These are phyloP conservation scores for Crambe crambe DNA, from an alignment of 37 sponge, comb jelly and placozoan species.

Conservation along the genomic window DNA sequence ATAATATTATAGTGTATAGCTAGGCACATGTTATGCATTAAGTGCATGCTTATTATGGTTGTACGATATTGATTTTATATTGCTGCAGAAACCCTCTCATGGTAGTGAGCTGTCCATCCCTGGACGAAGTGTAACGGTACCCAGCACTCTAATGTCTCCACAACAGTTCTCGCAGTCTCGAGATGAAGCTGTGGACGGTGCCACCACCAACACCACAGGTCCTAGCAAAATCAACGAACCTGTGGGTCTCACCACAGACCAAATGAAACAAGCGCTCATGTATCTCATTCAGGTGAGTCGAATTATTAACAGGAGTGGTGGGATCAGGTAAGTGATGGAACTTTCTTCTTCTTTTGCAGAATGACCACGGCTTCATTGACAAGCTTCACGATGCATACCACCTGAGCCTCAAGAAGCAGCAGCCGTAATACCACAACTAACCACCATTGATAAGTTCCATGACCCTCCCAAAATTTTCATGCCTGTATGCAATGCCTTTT, in stretches of 20 bases:
- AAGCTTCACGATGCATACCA: constrained; percentile 59
- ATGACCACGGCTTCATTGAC: constrained; percentile 59
- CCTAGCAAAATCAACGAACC: too few relatives aligned
- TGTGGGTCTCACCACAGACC: constrained; percentile 29
- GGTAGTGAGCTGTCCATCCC: neutral
- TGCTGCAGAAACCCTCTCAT: neutral
- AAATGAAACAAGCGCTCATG: constrained; percentile 51
- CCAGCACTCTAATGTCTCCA: constrained; percentile 24
- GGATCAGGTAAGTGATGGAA: too few relatives aligned
- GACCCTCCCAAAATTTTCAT: too few relatives aligned
- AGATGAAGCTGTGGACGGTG: neutral
- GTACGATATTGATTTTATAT: neutral
- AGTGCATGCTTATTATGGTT: too few relatives aligned
- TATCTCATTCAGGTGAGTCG: constrained; percentile 53
- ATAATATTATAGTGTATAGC: too few relatives aligned
- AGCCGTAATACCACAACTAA: neutral
- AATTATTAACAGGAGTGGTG: too few relatives aligned
- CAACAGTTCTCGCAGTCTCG: constrained; percentile 11
- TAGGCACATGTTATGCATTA: too few relatives aligned
- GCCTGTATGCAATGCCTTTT: too few relatives aligned
- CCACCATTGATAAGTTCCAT: too few relatives aligned
- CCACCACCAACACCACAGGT: neutral
- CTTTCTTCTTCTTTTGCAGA: too few relatives aligned
- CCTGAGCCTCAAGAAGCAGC: neutral
- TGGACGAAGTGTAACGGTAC: neutral